Evolutionary conservation across 2,113 vertebrate genomes (phyloP), one percentile per base, ranked within the genome.

Genomic region (Spermophilus dauricus): DNA sequence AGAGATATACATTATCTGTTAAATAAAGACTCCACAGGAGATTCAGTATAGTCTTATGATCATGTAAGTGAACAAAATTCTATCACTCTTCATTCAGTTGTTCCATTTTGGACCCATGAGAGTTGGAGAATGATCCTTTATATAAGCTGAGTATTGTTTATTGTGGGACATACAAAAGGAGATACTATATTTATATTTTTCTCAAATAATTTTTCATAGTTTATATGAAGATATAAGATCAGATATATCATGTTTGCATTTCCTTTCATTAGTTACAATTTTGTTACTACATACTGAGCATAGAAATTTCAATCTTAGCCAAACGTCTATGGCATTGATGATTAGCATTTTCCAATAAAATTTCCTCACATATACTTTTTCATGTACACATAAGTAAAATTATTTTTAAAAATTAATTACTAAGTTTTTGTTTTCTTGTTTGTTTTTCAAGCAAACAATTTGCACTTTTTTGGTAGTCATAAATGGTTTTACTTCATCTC

Each of bases 21-120:
- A 96, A 91, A 72, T 34, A 77, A 89, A 89, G 34, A n/a, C n/a
- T 95, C 34, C 9, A 84, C 22, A 67, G 8, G 26, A 48, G n/a
- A 86, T 73, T 76, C 20, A 3, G 17, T 14, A 45, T 8, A 95
- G 28, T 0, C 2, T 51, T 77, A 69, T 63, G 18, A 63, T 73
- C 3, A 22, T 53, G 39, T 1, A 94, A 69, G 4, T 81, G 12
- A 30, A 18, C 1, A 69, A 87, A 88, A 37, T 61, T 70, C n/a
- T 77, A 42, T 26, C 28, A 34, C 34, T 39, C 69, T 7, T 32
- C 22, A 94, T 22, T 94, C 30, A 95, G 14, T 63, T 78, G 37
- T 8, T 69, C 67, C n/a, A n/a, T 61, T 67, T 37, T 83, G 42
- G 32, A 37, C 14, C 39, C 17, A 26, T 10, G 37, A 91, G 18